Evolutionary conservation across 1,140 invertebrate genomes (phyloP), one percentile per base, ranked within the genome.

Genomic region (Campoletis sonorensis): DNA sequence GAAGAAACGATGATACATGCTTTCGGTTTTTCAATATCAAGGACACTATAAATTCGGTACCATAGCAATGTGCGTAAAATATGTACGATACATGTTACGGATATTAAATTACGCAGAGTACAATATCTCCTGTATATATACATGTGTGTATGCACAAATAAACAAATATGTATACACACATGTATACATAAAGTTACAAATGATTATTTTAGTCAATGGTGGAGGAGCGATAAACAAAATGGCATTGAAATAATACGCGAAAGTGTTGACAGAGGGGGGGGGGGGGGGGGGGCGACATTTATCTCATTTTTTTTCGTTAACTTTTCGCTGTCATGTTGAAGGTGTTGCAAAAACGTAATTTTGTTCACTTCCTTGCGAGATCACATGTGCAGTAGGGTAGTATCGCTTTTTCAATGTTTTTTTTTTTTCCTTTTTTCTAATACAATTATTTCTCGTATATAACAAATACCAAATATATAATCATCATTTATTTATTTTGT

Each of bases 1-100:
- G 85, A 81, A 86, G 84, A 85, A 87, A 91, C 83, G 83, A 88
- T 88, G 75, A 82, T 83, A 83, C 79, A 77, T 82, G 75, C 64
- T 72, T 58, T 71, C 58, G 23, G 61, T 61, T 54, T 79, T 21
- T 79, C 18, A 79, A 21, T 61, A 64, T 79, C 54, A 37, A 79
- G 76, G 76, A 58, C 58, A 79, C 76, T 13, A 21, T 82, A 82
- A 85, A 72, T 82, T 86, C 54, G 21, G 54, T 58, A 58, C 18
- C 8, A 58, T 58, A 85, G 64, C 81, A 78, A 86, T 88, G 87
- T 88, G 87, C 86, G 86, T 84, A 88, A 81, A 81, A 71, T 58
- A 58, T 80, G 80, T 84, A 85, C 70, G 83, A 79, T 85, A 87
- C 81, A 87, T 79, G 78, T 86, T 84, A 83, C 85, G 84, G 82